Evolutionary conservation across 1,140 invertebrate species (phyloP), one percentile per base, ranked within the genome.

Genomic region (Arctopsyche grandis): DNA sequence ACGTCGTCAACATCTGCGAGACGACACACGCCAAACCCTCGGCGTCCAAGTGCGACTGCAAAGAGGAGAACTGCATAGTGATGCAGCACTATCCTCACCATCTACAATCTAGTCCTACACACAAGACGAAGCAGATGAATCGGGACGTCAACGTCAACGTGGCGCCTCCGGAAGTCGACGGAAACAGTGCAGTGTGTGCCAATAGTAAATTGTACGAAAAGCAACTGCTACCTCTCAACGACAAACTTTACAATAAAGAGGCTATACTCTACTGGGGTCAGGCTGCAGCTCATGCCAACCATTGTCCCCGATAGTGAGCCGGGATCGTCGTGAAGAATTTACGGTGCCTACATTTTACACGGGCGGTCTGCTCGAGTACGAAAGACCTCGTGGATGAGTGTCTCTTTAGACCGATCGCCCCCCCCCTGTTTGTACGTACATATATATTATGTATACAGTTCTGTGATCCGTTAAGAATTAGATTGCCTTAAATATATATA

Each of bases 161-260:
- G 12, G 52, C 44, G 26, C 43, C 48, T 0, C 24, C 26, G 14
- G 38, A 66, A 56, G 12, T 44, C 1, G 75, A 69, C 5, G 58
- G 43, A 19, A 60, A 73, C 19, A 29, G 26, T 9, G 26, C 29
- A 1, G 29, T 44, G 22, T 76, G 73, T 29, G 44, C 71, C 24
- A 70, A 38, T 52, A 66, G 24, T 66, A 81, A 81, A 60, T 43
- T 78, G 46, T 78, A 81, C 46, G 75, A 80, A 22, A 80, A 80
- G 16, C 80, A 79, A 76, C 58, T 74, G 10, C 66, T 81, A 44
- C 77, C 77, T 12, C 69, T 63, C 4, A 78, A 77, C 22, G 81
- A 80, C 19, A 82, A 82, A 77, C 69, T 82, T 4, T 82, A 82
- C 48, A 79, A 80, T 21, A 82, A 82, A 74, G 77, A 82, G 19